Base-by-base conservation (phyloP, 2,888 invertebrate species). In the Sarcophaga caerulescens region DNA sequence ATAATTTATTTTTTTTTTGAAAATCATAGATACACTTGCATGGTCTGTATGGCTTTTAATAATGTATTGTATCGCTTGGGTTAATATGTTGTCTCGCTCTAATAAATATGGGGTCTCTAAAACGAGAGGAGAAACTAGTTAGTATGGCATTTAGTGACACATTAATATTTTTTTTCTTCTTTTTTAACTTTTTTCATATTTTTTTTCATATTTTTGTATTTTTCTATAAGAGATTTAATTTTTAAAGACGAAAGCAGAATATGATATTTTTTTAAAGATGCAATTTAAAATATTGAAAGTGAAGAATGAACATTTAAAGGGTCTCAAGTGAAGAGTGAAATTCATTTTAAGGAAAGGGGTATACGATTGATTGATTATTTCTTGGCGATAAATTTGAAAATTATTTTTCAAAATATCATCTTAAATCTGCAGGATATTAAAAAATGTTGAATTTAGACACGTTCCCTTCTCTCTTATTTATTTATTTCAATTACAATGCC, bases 81-180 rank as follows among this genome's bases (percentile, higher is more conserved):
- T 85, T 77, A 70, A 70, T 84, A 81, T 78, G 84, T 75, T 86
- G 86, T 86, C 86, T 84, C 86, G 84, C 86, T 86, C 86, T 86
- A 84, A 81, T 86, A 86, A 86, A 81, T 81, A 84, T 81, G 84
- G 81, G 84, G 84, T 81, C 75, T 81, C 63, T 59, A 21, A 65
- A 70, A 81, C 14, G 52, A 84, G 78, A 75, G 86, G 86, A 75
- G 70, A 80, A 45, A 69, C 83, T 78, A 83, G 79, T 86, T 86
- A 86, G 83, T 83, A 81, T 84, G 78, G 81, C 70, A 78, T 86
- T 86, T 86, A 84, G 86, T 86, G 86, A 86, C 86, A 86, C 86
- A 86, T 84, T 84, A 83, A 86, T 75, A 70, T 84, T 68, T 83
- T 75, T 25, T 66, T 73, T 57, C 52, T 47, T 71, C 59, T 35